phyloP scores from a whole-genome alignment of 2,888 invertebrate genomes.

The Cosmia trapezina region DNA sequence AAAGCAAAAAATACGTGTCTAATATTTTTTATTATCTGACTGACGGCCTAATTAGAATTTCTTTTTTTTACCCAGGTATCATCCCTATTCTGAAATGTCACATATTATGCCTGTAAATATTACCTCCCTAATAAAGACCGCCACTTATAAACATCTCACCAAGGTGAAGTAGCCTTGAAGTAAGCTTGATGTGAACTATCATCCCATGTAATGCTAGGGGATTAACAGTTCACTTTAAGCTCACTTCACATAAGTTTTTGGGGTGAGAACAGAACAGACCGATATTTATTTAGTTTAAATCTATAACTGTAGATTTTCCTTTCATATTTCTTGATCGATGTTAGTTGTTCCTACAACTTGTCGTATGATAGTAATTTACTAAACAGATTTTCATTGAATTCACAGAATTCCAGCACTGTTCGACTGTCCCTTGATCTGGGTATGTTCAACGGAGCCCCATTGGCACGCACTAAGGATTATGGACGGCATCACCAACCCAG shows the following conservation, averaged over 20 bases:
- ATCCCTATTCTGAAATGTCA: neutral
- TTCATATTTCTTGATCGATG: neutral
- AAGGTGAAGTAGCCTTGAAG: too few species aligned
- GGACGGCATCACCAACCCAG: constrained; percentile 79
- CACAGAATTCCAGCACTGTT: constrained; percentile 78
- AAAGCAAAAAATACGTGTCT: too few species aligned
- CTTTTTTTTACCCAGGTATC: too few species aligned
- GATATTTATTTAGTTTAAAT: neutral
- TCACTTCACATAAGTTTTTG: too few species aligned
- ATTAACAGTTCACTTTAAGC: too few species aligned
- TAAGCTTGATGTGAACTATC: too few species aligned
- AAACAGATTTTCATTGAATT: constrained; percentile 15
- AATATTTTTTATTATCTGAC: too few species aligned
- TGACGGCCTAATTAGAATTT: too few species aligned
- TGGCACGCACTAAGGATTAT: constrained; percentile 76
- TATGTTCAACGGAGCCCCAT: constrained; percentile 78
- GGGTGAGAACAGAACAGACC: too few species aligned
- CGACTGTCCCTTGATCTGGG: constrained; percentile 80
- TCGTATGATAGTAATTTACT: neutral
- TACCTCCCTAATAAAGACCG: neutral
- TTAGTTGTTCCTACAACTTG: neutral
- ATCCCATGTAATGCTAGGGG: too few species aligned
- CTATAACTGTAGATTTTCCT: neutral
- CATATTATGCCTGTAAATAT: neutral
- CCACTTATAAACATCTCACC: too few species aligned